These are phyloP conservation scores for Macaria notata DNA, from an alignment of 2,888 invertebrate species.

Conservation along the genomic window DNA sequence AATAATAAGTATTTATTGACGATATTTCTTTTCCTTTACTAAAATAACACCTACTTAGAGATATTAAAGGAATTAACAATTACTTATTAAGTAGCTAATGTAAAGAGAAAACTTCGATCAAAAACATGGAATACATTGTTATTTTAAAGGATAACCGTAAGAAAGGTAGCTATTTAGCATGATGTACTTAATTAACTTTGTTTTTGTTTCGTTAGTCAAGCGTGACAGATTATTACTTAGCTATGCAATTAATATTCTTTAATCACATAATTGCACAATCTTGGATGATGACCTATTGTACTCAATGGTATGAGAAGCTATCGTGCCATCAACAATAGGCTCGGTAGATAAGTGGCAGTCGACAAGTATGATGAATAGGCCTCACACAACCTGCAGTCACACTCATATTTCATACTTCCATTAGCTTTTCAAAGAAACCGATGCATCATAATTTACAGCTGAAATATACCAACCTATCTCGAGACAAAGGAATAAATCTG, in stretches of 20 bases:
- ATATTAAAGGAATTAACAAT: no score
- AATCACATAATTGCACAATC: no score
- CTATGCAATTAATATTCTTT: no score
- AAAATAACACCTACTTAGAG: no score
- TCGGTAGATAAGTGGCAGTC: slow-evolving; percentile 15
- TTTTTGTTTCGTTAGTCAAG: background rate
- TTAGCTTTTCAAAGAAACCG: slow-evolving; percentile 17
- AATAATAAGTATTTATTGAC: no score
- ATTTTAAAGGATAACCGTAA: no score
- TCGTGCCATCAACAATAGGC: slow-evolving; percentile 12
- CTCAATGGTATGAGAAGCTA: slow-evolving; percentile 11
- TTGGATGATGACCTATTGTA: background rate
- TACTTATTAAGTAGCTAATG: no score
- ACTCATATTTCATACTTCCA: slow-evolving; percentile 19
- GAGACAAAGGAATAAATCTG: slow-evolving; percentile 32
- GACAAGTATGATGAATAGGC: slow-evolving; percentile 18
- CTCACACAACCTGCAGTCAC: slow-evolving; percentile 4
- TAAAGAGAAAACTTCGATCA: no score
- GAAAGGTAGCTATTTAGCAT: no score
- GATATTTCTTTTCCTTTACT: no score
- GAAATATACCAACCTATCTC: slow-evolving; percentile 22
- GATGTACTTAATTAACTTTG: no score
- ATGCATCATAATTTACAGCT: slow-evolving; percentile 21
- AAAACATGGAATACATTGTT: no score
- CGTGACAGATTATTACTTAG: background rate